Evolutionary conservation across 2,797 vertebrate species (phyloP), one percentile per base, ranked within the genome.

Genomic region (Gymnopithys bicolor): DNA sequence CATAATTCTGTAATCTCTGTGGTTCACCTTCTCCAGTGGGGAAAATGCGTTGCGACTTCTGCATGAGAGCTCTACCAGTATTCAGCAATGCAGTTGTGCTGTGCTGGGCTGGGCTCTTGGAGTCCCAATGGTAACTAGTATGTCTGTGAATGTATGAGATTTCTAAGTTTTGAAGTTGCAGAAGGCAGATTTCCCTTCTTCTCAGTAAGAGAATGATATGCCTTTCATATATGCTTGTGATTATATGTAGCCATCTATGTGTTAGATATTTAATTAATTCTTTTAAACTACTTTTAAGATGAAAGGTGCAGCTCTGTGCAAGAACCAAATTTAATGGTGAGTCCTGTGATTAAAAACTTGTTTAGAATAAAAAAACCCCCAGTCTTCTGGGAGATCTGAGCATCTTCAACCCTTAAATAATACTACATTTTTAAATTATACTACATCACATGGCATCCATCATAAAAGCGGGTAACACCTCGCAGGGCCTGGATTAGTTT

Each of bases 311-410:
- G n/a, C 32, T 86, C 13, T 55, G 15, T 48, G 14, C 22, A 41
- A 59, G 15, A 90, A 9, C 45, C 13, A 28, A 76, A 82, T 76
- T 76, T 45, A 56, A 4, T 64, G 59, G 22, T 28, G 19, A 68
- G 32, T 84, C 19, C 52, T 49, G 32, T 83, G 37, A 25, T 71
- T 64, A 80, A 76, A 80, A 92, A n/a, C 19, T 49, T 67, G 10
- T 58, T 87, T 69, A 41, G n/a, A 55, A 24, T 24, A 58, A 73
- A 0, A 0, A 19, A 17, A 11, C 10, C 35, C 11, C 23, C 0
- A 4, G 0, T 62, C 43, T 69, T 89, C 3, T 21, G 22, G 19
- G 51, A 76, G 32, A 55, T 62, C 13, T 9, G 25, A 87, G 21
- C 13, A 24, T 63, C 63, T 91, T 25, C 22, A 96, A 37, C 16